These are phyloP conservation scores for Halictus ligatus DNA, from an alignment of 2,888 invertebrate species.

Conservation along the genomic window DNA sequence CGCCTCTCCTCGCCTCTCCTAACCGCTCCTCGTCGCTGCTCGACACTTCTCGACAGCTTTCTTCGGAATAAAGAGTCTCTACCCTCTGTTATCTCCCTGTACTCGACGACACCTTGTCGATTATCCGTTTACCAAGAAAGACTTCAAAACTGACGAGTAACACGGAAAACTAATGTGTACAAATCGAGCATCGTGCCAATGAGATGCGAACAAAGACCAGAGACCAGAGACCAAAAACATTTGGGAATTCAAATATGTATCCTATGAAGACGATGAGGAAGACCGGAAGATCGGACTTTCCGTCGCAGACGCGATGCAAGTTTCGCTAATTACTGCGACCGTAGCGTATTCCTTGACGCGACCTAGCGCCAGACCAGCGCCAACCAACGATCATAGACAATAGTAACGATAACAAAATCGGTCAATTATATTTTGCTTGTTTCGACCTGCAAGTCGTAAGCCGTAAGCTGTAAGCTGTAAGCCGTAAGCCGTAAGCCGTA, in stretches of 20 bases:
- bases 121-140: not conserved
- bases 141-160: not conserved
- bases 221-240: not conserved
- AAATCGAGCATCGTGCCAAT: constrained; percentile 51
- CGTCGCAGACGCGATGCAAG: constrained; percentile 63
- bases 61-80: constrained; percentile 16
- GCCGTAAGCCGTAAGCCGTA: too few species aligned
- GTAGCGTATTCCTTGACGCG: constrained; percentile 73
- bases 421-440: not conserved
- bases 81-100: not conserved
- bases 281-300: constrained; percentile 40
- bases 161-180: not conserved
- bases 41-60: not conserved
- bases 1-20: constrained; percentile 26
- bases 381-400: too few species aligned
- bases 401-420: too few species aligned
- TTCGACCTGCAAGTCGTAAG: not conserved
- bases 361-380: too few species aligned
- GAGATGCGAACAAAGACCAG: constrained; percentile 25
- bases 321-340: constrained; percentile 70
- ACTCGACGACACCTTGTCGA: not conserved
- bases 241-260: not conserved
- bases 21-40: not conserved
- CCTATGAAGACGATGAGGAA: constrained; percentile 18
- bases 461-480: too few species aligned